Percentiles rank a stretch among this genome's conserved stretches.
These are phyloP conservation scores for Pollicipes pollicipes DNA, from an alignment of 1,140 invertebrate genomes.

Conservation along the genomic window DNA sequence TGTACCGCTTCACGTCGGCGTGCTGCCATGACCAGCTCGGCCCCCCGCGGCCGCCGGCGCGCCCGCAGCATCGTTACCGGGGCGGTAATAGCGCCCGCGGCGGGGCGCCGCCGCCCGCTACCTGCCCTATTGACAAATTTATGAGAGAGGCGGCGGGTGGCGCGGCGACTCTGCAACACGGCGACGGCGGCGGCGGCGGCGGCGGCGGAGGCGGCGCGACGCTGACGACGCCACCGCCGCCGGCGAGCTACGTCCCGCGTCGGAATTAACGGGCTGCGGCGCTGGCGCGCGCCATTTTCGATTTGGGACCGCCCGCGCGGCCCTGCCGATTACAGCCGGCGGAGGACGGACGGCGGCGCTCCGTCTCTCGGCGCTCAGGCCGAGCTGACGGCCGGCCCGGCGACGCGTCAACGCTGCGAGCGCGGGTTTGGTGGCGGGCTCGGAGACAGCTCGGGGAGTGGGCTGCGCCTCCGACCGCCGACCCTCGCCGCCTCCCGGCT, in stretches of 20 bases:
- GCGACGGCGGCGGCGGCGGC: too few relatives aligned
- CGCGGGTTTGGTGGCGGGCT: background rate
- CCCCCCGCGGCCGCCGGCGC: too few relatives aligned
- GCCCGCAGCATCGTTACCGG: background rate
- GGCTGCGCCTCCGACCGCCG: too few relatives aligned
- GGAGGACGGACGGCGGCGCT: too few relatives aligned
- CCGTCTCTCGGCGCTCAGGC: too few relatives aligned
- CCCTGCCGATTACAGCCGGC: background rate
- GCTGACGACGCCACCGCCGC: too few relatives aligned
- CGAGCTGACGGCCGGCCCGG: too few relatives aligned
- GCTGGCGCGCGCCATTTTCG: background rate
- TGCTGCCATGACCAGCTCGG: background rate
- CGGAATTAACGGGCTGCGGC: background rate
- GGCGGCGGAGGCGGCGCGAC: too few relatives aligned
- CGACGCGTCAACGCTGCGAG: background rate
- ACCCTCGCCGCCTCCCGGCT: too few relatives aligned
- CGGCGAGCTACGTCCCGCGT: background rate
- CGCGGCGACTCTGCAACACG: background rate
- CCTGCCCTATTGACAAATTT: conserved; percentile 1
- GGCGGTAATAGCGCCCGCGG: background rate
- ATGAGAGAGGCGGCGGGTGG: background rate
- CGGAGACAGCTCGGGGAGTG: too few relatives aligned
- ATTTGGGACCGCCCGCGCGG: background rate
- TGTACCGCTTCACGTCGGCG: too few relatives aligned
- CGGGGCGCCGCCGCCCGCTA: background rate